Percentiles rank a stretch among this genome's conserved stretches.
Conservation (phyloP, 2,797 vertebrate species). For the Emydoidea blandingii region DNA sequence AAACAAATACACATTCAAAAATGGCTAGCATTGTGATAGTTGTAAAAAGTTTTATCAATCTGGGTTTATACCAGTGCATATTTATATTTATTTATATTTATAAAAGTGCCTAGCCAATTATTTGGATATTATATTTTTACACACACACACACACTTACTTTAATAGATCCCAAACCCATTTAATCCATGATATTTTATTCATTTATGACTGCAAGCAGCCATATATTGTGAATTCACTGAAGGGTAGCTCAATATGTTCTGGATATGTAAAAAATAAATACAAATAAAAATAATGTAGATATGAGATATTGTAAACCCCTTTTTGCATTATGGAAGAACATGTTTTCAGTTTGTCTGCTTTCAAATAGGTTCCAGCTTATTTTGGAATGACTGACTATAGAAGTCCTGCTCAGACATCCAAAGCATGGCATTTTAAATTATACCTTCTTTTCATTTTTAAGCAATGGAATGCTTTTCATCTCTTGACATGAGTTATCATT, state of each 20-base stretch:
- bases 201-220: not conserved
- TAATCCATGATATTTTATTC: not conserved
- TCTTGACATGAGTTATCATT: not conserved
- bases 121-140: fast-evolving
- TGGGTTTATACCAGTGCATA: not conserved
- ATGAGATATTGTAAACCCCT: not conserved
- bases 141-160: not conserved
- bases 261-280: not conserved
- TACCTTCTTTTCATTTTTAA: not conserved
- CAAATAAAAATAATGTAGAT: fast-evolving
- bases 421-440: not conserved
- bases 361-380: fast-evolving
- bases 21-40: not conserved
- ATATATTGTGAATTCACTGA: not conserved
- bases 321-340: not conserved
- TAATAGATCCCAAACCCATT: not conserved
- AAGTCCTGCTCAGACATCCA: not conserved
- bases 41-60: not conserved
- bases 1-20: not conserved
- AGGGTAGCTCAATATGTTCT: not conserved
- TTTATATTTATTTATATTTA: not conserved
- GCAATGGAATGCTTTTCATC: not conserved
- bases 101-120: not conserved
- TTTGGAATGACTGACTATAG: not conserved
- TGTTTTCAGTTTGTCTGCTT: not conserved